phyloP scores from a whole-genome alignment of 1,140 invertebrate species.

The Brachionus rotundiformis region DNA sequence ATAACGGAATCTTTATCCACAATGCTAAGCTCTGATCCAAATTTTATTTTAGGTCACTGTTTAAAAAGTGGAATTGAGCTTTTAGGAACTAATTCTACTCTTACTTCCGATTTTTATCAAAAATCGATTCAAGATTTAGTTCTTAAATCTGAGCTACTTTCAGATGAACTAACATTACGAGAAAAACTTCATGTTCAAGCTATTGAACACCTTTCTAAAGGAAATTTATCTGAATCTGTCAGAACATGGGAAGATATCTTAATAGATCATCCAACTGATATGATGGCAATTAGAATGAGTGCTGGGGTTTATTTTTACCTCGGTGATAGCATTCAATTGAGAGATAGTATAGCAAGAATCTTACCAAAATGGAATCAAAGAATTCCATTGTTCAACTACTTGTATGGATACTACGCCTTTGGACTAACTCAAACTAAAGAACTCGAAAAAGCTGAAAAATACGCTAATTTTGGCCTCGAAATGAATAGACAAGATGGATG shows the following conservation, averaged over 20 bases:
- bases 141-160: background rate
- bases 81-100: constrained; percentile 62
- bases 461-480: constrained; percentile 63
- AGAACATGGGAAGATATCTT: constrained; percentile 67
- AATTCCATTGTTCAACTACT: constrained; percentile 66
- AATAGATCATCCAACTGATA: constrained; percentile 65
- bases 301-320: constrained; percentile 68
- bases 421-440: constrained; percentile 67
- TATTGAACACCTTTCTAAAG: background rate
- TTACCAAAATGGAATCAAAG: constrained; percentile 64
- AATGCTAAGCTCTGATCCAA: constrained; percentile 65
- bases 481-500: constrained; percentile 66
- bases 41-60: constrained; percentile 67
- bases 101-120: background rate
- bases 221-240: constrained; percentile 56
- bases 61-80: constrained; percentile 65
- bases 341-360: constrained; percentile 66
- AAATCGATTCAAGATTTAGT: background rate
- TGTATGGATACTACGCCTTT: constrained; percentile 69
- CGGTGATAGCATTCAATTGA: constrained; percentile 63
- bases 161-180: background rate
- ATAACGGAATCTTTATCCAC: constrained; percentile 58
- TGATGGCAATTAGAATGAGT: constrained; percentile 67
- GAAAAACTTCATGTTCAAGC: constrained; percentile 31
- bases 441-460: constrained; percentile 65